Conservation (phyloP, 2,797 vertebrate species). For the Eptatretus atami region DNA sequence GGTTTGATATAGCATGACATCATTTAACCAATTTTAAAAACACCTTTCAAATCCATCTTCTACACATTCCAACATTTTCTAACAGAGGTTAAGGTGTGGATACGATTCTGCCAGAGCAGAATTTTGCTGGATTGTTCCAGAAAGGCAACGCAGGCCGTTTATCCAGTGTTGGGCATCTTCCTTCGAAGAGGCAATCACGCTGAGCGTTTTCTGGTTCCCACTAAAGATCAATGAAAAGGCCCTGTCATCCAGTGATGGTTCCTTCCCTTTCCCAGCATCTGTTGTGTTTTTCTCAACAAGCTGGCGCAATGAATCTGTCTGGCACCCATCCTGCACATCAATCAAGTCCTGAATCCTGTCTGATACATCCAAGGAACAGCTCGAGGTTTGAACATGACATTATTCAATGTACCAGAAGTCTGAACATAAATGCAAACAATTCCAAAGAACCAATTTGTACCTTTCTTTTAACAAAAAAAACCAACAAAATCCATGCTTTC, state of each 20-base stretch:
- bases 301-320: slow-evolving; percentile 52
- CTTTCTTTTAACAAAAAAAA: too few relatives aligned
- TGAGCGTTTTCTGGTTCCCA: slow-evolving; percentile 50
- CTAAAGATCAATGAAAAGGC: slow-evolving; percentile 79
- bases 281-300: slow-evolving; percentile 39
- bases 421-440: too few relatives aligned
- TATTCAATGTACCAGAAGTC: too few relatives aligned
- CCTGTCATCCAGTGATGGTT: slow-evolving; percentile 11
- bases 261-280: slow-evolving; percentile 10
- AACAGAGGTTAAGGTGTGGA: too few relatives aligned
- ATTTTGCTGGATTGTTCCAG: slow-evolving; percentile 11
- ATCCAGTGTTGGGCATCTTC: slow-evolving; percentile 50
- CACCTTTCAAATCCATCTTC: too few relatives aligned
- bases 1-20: too few relatives aligned
- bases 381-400: too few relatives aligned
- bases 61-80: too few relatives aligned
- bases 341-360: slow-evolving; percentile 64
- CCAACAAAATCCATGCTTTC: too few relatives aligned
- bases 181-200: slow-evolving; percentile 35
- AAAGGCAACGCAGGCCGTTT: slow-evolving; percentile 37
- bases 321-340: slow-evolving; percentile 43
- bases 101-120: too few relatives aligned
- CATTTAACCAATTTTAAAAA: too few relatives aligned
- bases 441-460: too few relatives aligned
- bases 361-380: slow-evolving; percentile 12